Percentiles rank a stretch among this genome's conserved stretches.
Conservation (phyloP, 2,888 invertebrate genomes). For the Acanthopleura granulata region DNA sequence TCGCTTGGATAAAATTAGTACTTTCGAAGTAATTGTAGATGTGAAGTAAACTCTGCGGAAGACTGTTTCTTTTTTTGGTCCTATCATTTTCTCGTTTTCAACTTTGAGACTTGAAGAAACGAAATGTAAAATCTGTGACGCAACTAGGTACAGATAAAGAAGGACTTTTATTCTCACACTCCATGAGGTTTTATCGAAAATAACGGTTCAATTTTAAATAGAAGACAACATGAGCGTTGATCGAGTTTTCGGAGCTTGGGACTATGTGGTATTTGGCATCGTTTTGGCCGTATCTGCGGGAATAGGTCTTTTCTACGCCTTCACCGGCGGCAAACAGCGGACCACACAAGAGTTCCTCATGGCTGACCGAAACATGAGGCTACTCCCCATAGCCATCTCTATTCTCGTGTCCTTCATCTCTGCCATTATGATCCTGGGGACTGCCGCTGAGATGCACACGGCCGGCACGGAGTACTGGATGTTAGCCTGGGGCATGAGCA, state of each 20-base stretch:
- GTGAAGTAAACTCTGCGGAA: no score
- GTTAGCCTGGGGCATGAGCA: slow-evolving; percentile 40
- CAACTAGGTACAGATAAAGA: no score
- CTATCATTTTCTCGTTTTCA: no score
- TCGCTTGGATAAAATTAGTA: no score
- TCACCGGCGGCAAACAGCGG: slow-evolving; percentile 39
- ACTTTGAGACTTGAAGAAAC: no score
- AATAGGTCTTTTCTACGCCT: slow-evolving; percentile 57
- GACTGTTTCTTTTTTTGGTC: no score
- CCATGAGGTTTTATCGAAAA: no score
- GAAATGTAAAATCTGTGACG: no score
- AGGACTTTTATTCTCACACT: no score
- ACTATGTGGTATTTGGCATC: slow-evolving; percentile 53
- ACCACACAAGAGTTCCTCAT: slow-evolving; percentile 54
- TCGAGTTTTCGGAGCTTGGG: slow-evolving; percentile 42
- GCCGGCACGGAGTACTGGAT: slow-evolving; percentile 54
- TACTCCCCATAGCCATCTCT: slow-evolving; percentile 59
- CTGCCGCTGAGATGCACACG: slow-evolving; percentile 61
- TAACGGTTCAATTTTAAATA: no score
- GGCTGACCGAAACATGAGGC: slow-evolving; percentile 55
- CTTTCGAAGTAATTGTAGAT: no score
- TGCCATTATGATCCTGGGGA: slow-evolving; percentile 62
- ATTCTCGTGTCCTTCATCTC: slow-evolving; percentile 65
- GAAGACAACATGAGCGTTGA: background rate
- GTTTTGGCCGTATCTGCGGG: slow-evolving; percentile 50